Evolutionary conservation across 2,888 invertebrate genomes (phyloP), one percentile per base, ranked within the genome.

Genomic region (Graphium colonna): DNA sequence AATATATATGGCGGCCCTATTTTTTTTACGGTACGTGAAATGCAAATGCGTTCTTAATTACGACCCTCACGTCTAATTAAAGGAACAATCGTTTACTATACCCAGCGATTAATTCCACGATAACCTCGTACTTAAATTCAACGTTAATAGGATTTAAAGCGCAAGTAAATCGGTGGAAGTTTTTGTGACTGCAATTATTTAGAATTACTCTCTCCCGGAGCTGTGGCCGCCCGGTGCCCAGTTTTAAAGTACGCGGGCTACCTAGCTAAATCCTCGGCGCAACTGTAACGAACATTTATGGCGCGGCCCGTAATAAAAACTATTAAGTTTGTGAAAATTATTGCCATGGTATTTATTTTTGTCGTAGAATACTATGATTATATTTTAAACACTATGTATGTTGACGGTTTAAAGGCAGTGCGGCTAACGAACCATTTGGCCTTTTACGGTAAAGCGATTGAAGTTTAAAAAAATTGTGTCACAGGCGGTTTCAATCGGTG

Each of bases 1-100:
- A 68, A 69, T 73, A 69, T 71, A 69, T 61, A 64, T 65, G 63
- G 60, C 63, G 56, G 59, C 57, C 46, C 52, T 51, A 54, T 33
- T 53, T 53, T 55, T 60, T 54, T 56, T 53, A 59, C 56, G 53
- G 57, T 60, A 58, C 57, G 51, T 55, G 33, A 47, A 60, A 63
- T 62, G 59, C 57, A 64, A 63, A 63, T 59, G 55, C 50, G 43
- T 56, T 61, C 47, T 61, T 60, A 61, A 61, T 61, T 51, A 58
- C 57, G 42, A 38, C 51, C 55, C 52, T 56, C 51, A 61, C 54
- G 46, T 49, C 55, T 59, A 59, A 64, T 59, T 61, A 62, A 58
- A 51, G 43, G 40, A 51, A 52, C 48, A 54, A 55, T 46, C 50
- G 38, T 36, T 52, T 54, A 55, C 50, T 42, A 52, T 52, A 43